Evolutionary conservation across 1,140 invertebrate genomes (phyloP), one percentile per base, ranked within the genome.

Genomic region (Wasmannia auropunctata): DNA sequence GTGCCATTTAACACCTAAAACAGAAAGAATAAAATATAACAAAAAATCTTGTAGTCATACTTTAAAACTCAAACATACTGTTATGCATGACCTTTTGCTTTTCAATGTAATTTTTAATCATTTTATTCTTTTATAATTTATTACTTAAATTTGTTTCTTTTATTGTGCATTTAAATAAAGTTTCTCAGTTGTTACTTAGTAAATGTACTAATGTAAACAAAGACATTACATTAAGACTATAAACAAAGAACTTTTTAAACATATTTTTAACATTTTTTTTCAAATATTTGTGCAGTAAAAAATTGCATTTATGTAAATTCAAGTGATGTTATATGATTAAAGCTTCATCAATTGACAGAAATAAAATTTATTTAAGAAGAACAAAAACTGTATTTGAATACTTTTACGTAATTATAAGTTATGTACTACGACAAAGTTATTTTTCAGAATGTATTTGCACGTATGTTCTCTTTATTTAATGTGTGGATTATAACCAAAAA

Each of bases 1-100:
- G 62, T 96, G 96, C 98, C 98, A 99, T 94, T 98, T 98, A 19
- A 95, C 93, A 46, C 97, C 98, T 97, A 19, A 56, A 79, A 43
- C 11, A 14, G 14, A 34, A 5, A 34, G 0, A 40, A 46, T n/a
- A 25, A 77, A 22, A 65, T 25, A 46, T 46, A 46, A 10, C n/a
- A n/a, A 54, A 54, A n/a, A 54, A 54, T 54, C 7, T 6, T 7
- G 19, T n/a, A 8, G n/a, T 54, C n/a, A 8, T 22, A 19, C 16
- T 19, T 51, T 51, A 7, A 51, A 51, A 49, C 19, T 14, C 14
- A 11, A 43, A 43, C 11, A 46, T 46, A 46, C 14, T 46, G 3
- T 14, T 46, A 16, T 46, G 16, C 4, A 46, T 14, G 16, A 16
- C 4, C 43, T 46, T n/a, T n/a, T 46, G 14, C 7, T 54, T 54